These are phyloP conservation scores for Schlechtendalia chinensis DNA, from an alignment of 1,140 invertebrate species.

Conservation along the genomic window DNA sequence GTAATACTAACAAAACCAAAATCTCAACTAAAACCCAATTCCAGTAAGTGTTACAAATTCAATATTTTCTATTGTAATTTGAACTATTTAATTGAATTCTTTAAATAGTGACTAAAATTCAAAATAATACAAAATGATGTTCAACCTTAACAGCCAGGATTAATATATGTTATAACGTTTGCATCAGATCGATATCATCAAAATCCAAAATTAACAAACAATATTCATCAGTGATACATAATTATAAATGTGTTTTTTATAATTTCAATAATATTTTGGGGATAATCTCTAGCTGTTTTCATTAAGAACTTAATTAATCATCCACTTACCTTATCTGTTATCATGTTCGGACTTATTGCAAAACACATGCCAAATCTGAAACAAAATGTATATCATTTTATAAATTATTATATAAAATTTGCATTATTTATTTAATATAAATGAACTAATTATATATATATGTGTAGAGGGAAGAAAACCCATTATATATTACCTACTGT, in stretches of 20 bases:
- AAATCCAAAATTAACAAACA: neutral
- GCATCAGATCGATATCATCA: neutral
- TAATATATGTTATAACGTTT: neutral
- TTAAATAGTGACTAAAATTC: neutral
- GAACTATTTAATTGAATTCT: neutral
- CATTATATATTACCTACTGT: no score
- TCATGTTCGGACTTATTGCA: neutral
- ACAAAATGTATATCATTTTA: conserved; percentile 6
- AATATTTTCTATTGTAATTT: neutral
- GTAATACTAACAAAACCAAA: neutral
- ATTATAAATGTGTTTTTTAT: no score
- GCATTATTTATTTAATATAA: neutral
- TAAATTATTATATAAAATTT: neutral
- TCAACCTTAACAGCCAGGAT: neutral
- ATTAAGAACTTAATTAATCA: neutral
- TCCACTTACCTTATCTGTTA: conserved; percentile 38
- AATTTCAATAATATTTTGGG: neutral
- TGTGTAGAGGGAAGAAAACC: neutral
- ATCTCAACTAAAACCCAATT: neutral
- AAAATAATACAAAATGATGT: conserved; percentile 12
- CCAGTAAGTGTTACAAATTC: neutral
- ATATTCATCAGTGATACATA: no score
- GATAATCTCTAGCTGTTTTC: neutral
- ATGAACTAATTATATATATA: neutral
- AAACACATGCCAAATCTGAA: conserved; percentile 2